Conservation (phyloP, 2,888 invertebrate species). For the Abrostola triplasia region DNA sequence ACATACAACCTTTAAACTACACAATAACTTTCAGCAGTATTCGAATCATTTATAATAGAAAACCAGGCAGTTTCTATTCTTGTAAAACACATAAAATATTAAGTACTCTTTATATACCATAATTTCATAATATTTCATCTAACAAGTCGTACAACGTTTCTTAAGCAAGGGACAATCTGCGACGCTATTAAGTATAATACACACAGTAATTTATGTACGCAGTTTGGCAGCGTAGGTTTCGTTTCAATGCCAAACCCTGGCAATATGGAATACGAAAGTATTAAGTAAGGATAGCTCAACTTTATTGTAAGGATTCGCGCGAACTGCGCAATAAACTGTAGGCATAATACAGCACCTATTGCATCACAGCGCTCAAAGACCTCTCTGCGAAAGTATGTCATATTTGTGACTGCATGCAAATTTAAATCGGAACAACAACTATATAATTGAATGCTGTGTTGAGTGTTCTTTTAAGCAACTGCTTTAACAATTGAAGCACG, state of each 20-base stretch:
- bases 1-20: neutral
- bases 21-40: neutral
- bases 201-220: conserved; percentile 30
- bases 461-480: neutral
- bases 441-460: neutral
- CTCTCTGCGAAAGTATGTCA: conserved; percentile 4
- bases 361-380: conserved; percentile 23
- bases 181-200: conserved; percentile 13
- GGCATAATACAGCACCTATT: conserved; percentile 5
- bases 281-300: conserved; percentile 16
- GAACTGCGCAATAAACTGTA: conserved; percentile 8
- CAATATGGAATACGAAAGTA: conserved; percentile 36
- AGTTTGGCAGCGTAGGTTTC: conserved; percentile 44
- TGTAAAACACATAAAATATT: neutral
- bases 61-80: neutral
- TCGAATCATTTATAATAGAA: neutral
- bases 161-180: neutral
- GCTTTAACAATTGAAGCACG: neutral
- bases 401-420: conserved; percentile 21
- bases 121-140: neutral
- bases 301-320: conserved; percentile 34
- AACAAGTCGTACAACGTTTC: neutral
- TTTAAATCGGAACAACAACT: conserved; percentile 7
- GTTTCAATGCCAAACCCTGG: conserved; percentile 38
- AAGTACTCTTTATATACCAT: neutral